Conservation (phyloP, 2,797 vertebrate species). For the Chelonia mydas region DNA sequence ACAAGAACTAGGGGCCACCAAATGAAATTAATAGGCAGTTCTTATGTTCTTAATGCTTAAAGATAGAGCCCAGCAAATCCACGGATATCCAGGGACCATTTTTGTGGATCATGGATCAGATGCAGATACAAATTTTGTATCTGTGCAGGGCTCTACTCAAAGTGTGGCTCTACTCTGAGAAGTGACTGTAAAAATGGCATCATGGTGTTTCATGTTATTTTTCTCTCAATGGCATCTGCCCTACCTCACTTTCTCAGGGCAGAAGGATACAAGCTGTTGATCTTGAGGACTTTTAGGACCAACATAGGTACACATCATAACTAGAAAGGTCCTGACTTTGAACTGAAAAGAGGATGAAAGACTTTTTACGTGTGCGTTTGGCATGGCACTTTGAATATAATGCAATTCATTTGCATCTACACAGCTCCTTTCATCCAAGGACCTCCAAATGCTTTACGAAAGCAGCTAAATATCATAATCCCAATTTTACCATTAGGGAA, state of each 20-base stretch:
- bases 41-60: too few species aligned
- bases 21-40: too few species aligned
- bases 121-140: too few species aligned
- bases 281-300: not conserved
- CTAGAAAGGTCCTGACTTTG: not conserved
- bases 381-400: not conserved
- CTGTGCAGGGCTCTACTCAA: not conserved
- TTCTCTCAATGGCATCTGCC: not conserved
- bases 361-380: not conserved
- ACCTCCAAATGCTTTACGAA: not conserved
- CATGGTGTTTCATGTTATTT: not conserved
- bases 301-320: not conserved
- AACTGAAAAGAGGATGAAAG: not conserved
- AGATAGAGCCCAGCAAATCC: too few species aligned
- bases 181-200: constrained; percentile 12
- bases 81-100: too few species aligned
- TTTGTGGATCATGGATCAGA: too few species aligned
- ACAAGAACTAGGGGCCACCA: too few species aligned
- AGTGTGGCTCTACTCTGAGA: not conserved
- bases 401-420: not conserved
- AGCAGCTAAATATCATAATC: not conserved
- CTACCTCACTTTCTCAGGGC: constrained; percentile 30
- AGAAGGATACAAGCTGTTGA: not conserved
- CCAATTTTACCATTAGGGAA: not conserved
- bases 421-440: not conserved